phyloP scores from a whole-genome alignment of 2,113 vertebrate species.

The Gambusia holbrooki region DNA sequence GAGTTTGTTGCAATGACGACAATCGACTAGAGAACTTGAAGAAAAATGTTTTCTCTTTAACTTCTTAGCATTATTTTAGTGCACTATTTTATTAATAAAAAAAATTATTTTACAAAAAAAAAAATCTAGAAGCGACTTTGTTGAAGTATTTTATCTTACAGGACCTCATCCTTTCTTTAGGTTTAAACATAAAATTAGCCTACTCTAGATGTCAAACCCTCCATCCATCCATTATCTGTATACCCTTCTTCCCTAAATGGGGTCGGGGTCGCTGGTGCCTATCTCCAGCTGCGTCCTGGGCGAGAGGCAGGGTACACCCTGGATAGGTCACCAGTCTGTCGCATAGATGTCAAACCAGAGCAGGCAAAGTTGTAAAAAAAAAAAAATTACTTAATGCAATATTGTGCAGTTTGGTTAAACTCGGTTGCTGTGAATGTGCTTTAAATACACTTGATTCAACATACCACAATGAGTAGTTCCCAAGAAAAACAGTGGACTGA shows the following conservation, averaged over 20 bases:
- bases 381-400: too few relatives aligned
- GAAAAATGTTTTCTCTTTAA: background rate
- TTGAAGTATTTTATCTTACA: background rate
- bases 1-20: background rate
- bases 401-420: too few relatives aligned
- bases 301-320: too few relatives aligned
- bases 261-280: too few relatives aligned
- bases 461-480: background rate
- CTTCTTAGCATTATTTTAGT: background rate
- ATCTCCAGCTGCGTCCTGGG: too few relatives aligned
- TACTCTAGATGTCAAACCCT: background rate
- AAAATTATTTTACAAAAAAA: background rate
- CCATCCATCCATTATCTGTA: too few relatives aligned
- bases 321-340: too few relatives aligned
- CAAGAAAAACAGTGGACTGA: too few relatives aligned
- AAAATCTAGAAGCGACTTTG: background rate
- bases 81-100: background rate
- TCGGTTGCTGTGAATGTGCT: background rate
- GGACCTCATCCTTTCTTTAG: background rate
- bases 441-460: background rate
- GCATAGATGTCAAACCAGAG: background rate
- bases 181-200: background rate
- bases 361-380: background rate
- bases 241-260: too few relatives aligned
- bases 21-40: background rate